Evolutionary conservation across 2,888 invertebrate species (phyloP).

Genomic region (Drosophila pegasa): DNA sequence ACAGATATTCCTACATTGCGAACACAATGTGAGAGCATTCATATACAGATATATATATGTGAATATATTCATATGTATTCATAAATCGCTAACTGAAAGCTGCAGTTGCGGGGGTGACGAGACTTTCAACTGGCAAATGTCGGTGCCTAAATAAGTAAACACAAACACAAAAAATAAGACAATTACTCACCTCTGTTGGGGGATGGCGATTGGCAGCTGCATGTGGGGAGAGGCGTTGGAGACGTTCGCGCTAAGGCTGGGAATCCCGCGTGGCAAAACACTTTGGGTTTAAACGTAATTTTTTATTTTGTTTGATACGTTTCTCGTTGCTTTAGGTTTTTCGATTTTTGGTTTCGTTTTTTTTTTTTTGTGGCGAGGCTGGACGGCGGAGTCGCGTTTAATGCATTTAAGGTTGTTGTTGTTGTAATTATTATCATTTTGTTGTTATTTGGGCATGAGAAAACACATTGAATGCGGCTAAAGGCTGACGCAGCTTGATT

Average conservation of each 20-base stretch:
- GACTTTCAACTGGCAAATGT: constrained; percentile 12
- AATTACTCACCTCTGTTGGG: constrained; percentile 63
- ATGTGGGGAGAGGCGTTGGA: constrained; percentile 26
- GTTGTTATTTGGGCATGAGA: constrained; percentile 38
- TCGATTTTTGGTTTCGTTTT: constrained; percentile 1
- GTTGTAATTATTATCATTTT: constrained; percentile 15
- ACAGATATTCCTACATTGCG: background rate
- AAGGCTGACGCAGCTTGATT: constrained; percentile 69
- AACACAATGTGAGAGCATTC: constrained; percentile 27
- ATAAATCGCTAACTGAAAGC: background rate
- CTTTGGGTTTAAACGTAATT: constrained; percentile 7
- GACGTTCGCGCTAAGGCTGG: constrained; percentile 29
- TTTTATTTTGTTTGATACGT: constrained; percentile 4
- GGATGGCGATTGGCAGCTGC: constrained; percentile 57
- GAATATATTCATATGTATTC: constrained; percentile 1
- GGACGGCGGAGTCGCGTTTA: constrained; percentile 61
- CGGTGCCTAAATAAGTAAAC: background rate
- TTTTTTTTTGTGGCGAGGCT: constrained; percentile 26
- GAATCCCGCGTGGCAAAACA: constrained; percentile 22
- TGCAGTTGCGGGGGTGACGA: constrained; percentile 11
- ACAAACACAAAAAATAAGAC: background rate
- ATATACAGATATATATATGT: background rate
- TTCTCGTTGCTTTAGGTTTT: constrained; percentile 14
- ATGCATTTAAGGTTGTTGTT: constrained; percentile 20
- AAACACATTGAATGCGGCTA: constrained; percentile 55